Percentiles rank a stretch among this genome's conserved stretches.
Conservation (phyloP, 2,797 vertebrate genomes). For the Myotis findleyi region DNA sequence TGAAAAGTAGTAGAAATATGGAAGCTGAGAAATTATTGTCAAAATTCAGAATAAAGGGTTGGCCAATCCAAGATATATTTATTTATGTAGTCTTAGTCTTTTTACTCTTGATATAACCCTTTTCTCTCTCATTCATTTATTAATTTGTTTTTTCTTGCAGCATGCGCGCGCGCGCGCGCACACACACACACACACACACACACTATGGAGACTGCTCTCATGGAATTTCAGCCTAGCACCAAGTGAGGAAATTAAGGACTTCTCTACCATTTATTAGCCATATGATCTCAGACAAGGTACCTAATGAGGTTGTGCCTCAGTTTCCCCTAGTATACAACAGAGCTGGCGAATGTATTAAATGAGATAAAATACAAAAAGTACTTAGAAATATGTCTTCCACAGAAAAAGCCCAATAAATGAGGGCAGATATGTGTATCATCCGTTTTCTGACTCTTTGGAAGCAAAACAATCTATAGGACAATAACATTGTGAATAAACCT, state of each 20-base stretch:
- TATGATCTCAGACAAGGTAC: not conserved
- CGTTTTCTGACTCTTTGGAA: not conserved
- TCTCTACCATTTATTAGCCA: not conserved
- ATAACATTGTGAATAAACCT: not conserved
- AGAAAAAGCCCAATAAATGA: not conserved
- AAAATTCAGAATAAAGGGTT: not conserved
- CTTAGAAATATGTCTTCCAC: not conserved
- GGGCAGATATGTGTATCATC: not conserved
- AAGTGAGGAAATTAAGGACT: not conserved
- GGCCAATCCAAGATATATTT: not conserved
- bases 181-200: not conserved
- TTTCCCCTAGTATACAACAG: not conserved
- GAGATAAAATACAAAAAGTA: not conserved
- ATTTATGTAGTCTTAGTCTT: not conserved
- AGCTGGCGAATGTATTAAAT: not conserved
- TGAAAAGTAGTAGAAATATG: not conserved
- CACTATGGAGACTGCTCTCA: not conserved
- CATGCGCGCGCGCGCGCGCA: accelerated
- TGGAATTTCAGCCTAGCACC: not conserved
- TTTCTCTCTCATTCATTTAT: not conserved
- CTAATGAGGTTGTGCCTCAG: not conserved
- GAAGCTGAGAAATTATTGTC: not conserved
- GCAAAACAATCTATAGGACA: not conserved
- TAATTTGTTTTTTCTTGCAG: not conserved
- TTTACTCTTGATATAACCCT: not conserved